Conservation (phyloP, 2,797 vertebrate genomes). For the Lepilemur septentrionalis region DNA sequence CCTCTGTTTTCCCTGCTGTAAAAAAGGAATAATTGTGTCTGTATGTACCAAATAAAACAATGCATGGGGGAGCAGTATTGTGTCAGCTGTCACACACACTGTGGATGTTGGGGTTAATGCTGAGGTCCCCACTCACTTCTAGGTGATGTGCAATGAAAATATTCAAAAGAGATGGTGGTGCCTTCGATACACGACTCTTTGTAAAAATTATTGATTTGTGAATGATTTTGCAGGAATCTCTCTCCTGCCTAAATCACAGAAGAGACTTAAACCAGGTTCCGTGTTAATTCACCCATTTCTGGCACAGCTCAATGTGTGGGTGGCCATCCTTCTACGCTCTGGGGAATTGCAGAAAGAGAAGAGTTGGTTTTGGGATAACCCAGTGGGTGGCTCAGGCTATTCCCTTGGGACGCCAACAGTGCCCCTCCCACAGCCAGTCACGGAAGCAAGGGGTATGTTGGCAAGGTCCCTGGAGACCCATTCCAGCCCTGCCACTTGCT, state of each 20-base stretch:
- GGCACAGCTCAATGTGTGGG: background rate
- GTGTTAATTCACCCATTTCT: background rate
- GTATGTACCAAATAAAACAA: background rate
- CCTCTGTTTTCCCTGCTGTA: background rate
- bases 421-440: background rate
- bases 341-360: background rate
- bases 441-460: background rate
- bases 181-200: background rate
- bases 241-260: background rate
- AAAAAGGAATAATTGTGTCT: background rate
- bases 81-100: background rate
- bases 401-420: background rate
- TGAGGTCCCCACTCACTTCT: background rate
- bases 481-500: background rate
- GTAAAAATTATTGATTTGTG: background rate
- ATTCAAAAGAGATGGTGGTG: background rate
- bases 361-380: background rate
- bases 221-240: background rate
- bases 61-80: background rate
- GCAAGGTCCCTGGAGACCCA: background rate
- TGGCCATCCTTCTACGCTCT: background rate
- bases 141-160: background rate
- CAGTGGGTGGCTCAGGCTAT: background rate
- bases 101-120: background rate
- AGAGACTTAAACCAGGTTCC: background rate